Conservation (phyloP, 2,113 vertebrate genomes). For the Theropithecus gelada region DNA sequence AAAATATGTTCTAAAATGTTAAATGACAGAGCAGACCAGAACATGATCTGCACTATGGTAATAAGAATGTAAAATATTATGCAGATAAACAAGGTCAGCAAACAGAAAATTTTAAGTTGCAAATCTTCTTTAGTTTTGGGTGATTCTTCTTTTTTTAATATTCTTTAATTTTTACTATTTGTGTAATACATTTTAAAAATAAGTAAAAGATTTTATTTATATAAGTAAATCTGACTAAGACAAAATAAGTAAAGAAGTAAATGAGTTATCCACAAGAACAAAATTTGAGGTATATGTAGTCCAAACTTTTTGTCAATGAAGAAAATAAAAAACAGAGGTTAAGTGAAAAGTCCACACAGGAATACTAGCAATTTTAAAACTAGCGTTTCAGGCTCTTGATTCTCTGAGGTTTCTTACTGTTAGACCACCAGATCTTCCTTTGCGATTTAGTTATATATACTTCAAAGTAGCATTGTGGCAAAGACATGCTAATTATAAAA, state of each 20-base stretch:
- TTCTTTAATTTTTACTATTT: neutral
- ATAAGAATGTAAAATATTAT: neutral
- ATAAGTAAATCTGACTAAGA: neutral
- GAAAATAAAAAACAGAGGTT: neutral
- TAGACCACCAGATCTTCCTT: neutral
- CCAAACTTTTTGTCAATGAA: neutral
- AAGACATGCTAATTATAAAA: neutral
- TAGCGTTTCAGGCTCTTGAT: neutral
- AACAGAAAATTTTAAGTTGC: neutral
- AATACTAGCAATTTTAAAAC: neutral
- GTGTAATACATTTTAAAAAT: slow-evolving; percentile 19
- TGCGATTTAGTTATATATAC: neutral
- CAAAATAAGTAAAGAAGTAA: neutral
- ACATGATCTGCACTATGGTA: neutral
- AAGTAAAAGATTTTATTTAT: neutral
- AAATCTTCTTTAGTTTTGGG: neutral
- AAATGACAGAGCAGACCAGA: neutral
- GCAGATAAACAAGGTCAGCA: neutral
- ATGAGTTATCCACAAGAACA: neutral
- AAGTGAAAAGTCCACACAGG: neutral
- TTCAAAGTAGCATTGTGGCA: neutral
- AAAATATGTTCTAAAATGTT: slow-evolving; percentile 20
- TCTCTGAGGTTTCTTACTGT: neutral
- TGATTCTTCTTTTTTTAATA: neutral
- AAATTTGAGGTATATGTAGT: neutral